Evolutionary conservation across 2,888 invertebrate genomes (phyloP), one percentile per base, ranked within the genome.

Genomic region (Hirtodrosophila duncani): DNA sequence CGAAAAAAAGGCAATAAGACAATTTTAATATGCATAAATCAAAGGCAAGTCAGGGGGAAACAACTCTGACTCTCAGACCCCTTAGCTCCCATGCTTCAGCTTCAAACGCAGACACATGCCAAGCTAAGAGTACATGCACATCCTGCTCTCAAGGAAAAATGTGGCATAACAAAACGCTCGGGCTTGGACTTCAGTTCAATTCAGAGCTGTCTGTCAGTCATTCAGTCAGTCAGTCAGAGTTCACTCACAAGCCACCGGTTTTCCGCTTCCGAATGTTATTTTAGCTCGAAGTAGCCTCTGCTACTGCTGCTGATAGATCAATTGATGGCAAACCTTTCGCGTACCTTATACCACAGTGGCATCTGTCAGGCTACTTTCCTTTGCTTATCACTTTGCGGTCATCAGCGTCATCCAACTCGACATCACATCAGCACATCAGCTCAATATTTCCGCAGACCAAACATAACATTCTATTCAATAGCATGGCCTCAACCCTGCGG

Each of bases 21-120:
- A 56, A 43, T 66, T 59, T 79, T 77, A 79, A 75, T 79, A 78
- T 79, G 61, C 71, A 75, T 67, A 75, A 70, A 67, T 74, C 71
- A 79, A n/a, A n/a, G n/a, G n/a, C n/a, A n/a, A n/a, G n/a, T n/a
- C n/a, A n/a, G n/a, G n/a, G n/a, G n/a, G n/a, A n/a, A n/a, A n/a
- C n/a, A n/a, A n/a, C n/a, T n/a, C n/a, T n/a, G n/a, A n/a, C n/a
- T n/a, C n/a, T n/a, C n/a, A n/a, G n/a, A n/a, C n/a, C n/a, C n/a
- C n/a, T n/a, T n/a, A n/a, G n/a, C n/a, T n/a, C n/a, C n/a, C n/a
- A n/a, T n/a, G n/a, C n/a, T n/a, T n/a, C n/a, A n/a, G n/a, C n/a
- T n/a, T n/a, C n/a, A n/a, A n/a, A n/a, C n/a, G n/a, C n/a, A n/a
- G n/a, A n/a, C n/a, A n/a, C n/a, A n/a, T n/a, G n/a, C n/a, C n/a